Percentiles rank a stretch among this genome's conserved stretches.
These are phyloP conservation scores for Lacerta bilineata DNA, from an alignment of 2,797 vertebrate genomes.

Conservation along the genomic window DNA sequence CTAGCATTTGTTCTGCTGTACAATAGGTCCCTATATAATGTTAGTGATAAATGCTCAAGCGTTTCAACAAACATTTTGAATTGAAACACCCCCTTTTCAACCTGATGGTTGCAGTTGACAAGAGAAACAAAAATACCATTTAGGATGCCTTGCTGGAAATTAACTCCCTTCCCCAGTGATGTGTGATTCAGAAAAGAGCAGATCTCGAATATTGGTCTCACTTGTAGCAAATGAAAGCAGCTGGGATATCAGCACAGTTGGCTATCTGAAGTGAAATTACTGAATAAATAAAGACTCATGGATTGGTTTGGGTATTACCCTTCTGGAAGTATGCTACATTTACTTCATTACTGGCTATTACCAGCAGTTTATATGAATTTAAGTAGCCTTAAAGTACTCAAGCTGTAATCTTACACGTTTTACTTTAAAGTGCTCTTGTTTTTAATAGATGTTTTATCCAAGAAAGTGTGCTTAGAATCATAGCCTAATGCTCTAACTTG, in stretches of 20 bases:
- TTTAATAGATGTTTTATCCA: background rate
- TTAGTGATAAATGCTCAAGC: background rate
- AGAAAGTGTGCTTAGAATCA: background rate
- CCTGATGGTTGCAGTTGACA: background rate
- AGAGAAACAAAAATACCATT: background rate
- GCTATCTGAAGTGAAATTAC: background rate
- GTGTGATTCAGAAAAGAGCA: constrained; percentile 11
- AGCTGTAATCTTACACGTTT: background rate
- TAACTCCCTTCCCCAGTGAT: background rate
- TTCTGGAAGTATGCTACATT: background rate
- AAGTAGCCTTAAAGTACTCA: background rate
- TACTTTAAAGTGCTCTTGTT: background rate
- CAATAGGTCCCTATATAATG: background rate
- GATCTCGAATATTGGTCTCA: background rate
- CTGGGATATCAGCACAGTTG: background rate
- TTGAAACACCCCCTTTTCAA: background rate
- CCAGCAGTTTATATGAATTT: background rate
- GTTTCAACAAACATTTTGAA: background rate
- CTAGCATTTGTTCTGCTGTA: background rate
- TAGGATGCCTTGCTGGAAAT: background rate
- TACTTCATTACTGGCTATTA: background rate
- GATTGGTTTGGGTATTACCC: background rate
- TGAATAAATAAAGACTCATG: background rate
- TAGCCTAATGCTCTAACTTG: background rate
- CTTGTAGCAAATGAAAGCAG: background rate